Percentiles rank a stretch among this genome's conserved stretches.
Conservation (phyloP, 2,888 invertebrate species). For the Auanema freiburgensis region DNA sequence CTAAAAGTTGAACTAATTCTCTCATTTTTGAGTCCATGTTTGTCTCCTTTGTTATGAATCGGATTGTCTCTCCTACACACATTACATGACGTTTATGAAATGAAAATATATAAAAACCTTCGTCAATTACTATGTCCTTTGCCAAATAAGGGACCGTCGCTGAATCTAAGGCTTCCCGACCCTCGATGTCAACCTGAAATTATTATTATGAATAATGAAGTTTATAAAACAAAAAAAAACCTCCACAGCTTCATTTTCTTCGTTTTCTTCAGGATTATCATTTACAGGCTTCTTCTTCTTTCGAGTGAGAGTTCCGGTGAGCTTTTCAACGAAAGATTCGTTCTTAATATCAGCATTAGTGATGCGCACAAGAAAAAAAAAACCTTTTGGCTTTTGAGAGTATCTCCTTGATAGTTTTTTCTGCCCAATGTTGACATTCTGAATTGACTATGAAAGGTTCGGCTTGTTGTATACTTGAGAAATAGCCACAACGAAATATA, state of each 20-base stretch:
- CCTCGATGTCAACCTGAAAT: conserved; percentile 59
- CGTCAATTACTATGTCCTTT: conserved; percentile 70
- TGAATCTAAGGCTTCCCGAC: conserved; percentile 61
- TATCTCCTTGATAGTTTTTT: conserved; percentile 20
- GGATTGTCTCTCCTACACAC: conserved; percentile 82
- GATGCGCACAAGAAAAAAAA: too few relatives aligned
- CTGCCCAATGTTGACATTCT: conserved; percentile 24
- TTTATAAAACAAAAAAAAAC: conserved; percentile 8
- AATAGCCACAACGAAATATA: too few relatives aligned
- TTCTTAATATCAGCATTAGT: too few relatives aligned
- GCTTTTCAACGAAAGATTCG: conserved; percentile 53
- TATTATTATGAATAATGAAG: neutral
- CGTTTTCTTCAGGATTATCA: conserved; percentile 26
- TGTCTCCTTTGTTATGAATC: conserved; percentile 88
- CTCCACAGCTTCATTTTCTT: conserved; percentile 39
- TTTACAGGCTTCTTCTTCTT: conserved; percentile 55
- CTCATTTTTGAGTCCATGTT: conserved; percentile 78
- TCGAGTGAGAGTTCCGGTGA: conserved; percentile 54
- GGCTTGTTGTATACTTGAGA: too few relatives aligned
- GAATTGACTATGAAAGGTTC: too few relatives aligned
- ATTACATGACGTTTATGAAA: conserved; percentile 7
- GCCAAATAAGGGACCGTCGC: conserved; percentile 55
- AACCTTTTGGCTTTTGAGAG: conserved; percentile 22
- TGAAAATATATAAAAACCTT: conserved; percentile 66
- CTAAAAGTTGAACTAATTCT: conserved; percentile 72